These are phyloP conservation scores for Chiloscyllium punctatum DNA, from an alignment of 2,797 vertebrate genomes.

Conservation along the genomic window DNA sequence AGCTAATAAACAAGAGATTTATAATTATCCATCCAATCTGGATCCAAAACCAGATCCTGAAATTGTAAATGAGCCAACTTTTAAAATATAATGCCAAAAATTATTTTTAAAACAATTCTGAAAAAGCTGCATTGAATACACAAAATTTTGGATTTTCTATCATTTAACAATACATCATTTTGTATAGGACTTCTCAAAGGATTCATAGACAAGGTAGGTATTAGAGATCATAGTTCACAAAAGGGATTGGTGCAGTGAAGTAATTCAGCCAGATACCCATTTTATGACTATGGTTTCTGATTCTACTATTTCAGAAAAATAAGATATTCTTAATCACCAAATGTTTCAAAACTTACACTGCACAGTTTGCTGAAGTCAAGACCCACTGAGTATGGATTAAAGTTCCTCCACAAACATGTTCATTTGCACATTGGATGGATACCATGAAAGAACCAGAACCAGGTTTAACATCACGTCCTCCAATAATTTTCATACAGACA, in stretches of 20 bases:
- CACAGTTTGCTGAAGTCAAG: slow-evolving; percentile 53
- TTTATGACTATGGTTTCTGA: background rate
- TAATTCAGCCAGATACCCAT: background rate
- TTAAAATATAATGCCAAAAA: background rate
- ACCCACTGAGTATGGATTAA: slow-evolving; percentile 51
- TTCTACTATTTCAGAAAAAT: background rate
- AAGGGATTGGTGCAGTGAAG: background rate
- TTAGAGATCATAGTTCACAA: background rate
- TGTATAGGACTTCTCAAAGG: background rate
- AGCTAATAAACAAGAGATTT: background rate
- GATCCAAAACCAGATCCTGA: background rate
- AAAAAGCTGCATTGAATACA: background rate
- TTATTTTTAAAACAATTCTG: background rate
- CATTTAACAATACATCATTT: background rate
- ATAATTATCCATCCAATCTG: background rate
- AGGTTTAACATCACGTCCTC: slow-evolving; percentile 49
- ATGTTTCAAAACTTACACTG: slow-evolving; percentile 43
- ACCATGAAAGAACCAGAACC: slow-evolving; percentile 63
- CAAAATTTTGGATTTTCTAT: background rate
- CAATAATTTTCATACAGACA: slow-evolving; percentile 53
- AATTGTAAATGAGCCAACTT: background rate
- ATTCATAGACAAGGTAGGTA: background rate
- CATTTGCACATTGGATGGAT: background rate
- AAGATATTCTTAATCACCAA: background rate
- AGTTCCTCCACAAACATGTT: slow-evolving; percentile 47